These are phyloP conservation scores for Eudyptes chrysolophus DNA, from an alignment of 2,113 vertebrate genomes.

Conservation along the genomic window DNA sequence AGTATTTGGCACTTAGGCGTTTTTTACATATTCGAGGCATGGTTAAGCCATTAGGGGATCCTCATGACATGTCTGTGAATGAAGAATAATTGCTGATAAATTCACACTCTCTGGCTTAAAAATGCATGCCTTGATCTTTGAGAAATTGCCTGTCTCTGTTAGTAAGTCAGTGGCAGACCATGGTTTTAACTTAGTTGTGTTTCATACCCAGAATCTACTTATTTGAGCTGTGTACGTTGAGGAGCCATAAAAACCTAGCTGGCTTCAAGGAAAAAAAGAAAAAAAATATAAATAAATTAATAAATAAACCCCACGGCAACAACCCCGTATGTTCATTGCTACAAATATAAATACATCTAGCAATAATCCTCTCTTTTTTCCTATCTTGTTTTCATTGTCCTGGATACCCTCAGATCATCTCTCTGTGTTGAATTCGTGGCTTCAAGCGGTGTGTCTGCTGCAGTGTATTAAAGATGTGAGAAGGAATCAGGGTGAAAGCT, in stretches of 20 bases:
- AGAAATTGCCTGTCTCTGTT: neutral
- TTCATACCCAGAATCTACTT: neutral
- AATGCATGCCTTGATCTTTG: neutral
- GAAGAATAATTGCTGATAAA: neutral
- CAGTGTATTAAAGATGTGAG: neutral
- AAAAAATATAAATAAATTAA: neutral
- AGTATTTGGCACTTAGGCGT: neutral
- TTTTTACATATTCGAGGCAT: fast-evolving
- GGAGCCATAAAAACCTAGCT: neutral
- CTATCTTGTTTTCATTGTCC: neutral
- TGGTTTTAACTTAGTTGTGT: neutral
- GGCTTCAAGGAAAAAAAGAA: neutral
- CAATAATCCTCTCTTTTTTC: neutral
- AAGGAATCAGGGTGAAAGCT: neutral
- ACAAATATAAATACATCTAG: neutral
- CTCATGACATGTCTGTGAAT: neutral
- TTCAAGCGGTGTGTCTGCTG: neutral
- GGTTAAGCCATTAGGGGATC: neutral
- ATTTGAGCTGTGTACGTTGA: neutral
- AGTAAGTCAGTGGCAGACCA: neutral
- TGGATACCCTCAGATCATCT: neutral
- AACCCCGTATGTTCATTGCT: neutral
- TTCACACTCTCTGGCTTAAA: neutral
- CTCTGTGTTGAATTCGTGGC: neutral
- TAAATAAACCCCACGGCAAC: neutral